Evolutionary conservation across 2,113 vertebrate species (phyloP), one percentile per base, ranked within the genome.

Genomic region (Phasianus colchicus): DNA sequence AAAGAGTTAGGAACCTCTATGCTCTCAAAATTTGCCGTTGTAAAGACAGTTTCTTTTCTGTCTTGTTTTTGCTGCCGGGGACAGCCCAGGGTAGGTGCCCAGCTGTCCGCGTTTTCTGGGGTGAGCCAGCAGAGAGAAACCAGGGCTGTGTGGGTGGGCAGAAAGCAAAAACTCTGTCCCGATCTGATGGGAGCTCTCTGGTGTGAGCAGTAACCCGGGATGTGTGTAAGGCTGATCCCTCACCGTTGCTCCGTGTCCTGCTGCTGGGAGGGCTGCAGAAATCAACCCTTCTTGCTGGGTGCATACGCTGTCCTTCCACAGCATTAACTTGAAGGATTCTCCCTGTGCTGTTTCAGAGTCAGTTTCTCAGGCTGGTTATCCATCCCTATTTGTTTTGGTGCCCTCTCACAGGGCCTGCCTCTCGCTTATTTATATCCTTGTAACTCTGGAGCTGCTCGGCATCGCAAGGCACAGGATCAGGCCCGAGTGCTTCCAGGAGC

Each of bases 401-500:
- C 88, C 86, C 75, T 85, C 76, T 77, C 61, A 63, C 32, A 58
- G 89, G 55, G 69, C 34, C 92, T 93, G 74, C 57, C 63, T 74
- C 76, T 94, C 17, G 43, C 88, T 97, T 95, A 86, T 92, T 96
- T 95, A 83, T 96, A 86, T 74, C 76, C 63, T 63, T 42, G 34
- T 54, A 65, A 17, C 65, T 94, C 80, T 5, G 3, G 90, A 90
- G 89, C 9, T 12, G 66, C 78, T 85, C 61, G 15, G 63, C 76
- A 92, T 95, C 76, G 32, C 3, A 27, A 75, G 65, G 63, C n/a
- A 65, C 79, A 92, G 95, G 94, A 96, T 95, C 92, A 87, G 93
- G 71, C 88, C 81, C 66, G 61, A 47, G 60, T 10, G 0, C 63
- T 92, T 90, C 71, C 79, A 65, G 78, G 78, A 96, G 89, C 90